Conservation (phyloP, 2,888 invertebrate species). For the Phymatocera aterrima region DNA sequence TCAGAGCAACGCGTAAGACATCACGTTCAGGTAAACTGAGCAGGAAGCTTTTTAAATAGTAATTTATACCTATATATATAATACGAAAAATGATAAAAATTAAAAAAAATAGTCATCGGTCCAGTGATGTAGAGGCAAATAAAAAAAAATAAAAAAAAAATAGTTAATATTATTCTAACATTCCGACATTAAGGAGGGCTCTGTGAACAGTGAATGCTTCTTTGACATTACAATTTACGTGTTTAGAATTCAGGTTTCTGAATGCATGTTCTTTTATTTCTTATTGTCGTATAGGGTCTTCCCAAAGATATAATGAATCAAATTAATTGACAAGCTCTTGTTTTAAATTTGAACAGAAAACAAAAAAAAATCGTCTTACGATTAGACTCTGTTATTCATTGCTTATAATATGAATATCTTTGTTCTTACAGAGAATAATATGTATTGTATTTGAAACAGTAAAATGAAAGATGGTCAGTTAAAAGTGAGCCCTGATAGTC, state of each 20-base stretch:
- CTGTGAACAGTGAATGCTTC: slow-evolving; percentile 63
- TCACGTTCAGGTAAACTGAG: slow-evolving; percentile 53
- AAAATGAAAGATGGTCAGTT: background rate
- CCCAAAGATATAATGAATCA: slow-evolving; percentile 61
- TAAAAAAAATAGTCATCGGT: slow-evolving; percentile 51
- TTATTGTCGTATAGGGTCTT: slow-evolving; percentile 70
- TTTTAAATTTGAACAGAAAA: too few species aligned
- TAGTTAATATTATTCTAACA: slow-evolving; percentile 64
- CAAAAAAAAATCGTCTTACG: too few species aligned
- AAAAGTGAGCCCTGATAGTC: background rate
- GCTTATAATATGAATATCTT: background rate
- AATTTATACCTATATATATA: too few species aligned
- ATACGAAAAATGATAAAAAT: too few species aligned
- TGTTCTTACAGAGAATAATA: background rate
- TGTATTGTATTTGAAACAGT: background rate
- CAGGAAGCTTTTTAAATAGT: slow-evolving; percentile 58
- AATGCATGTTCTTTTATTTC: slow-evolving; percentile 52
- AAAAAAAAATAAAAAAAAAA: slow-evolving; percentile 53
- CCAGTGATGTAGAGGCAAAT: slow-evolving; percentile 56
- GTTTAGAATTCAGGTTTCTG: slow-evolving; percentile 69
- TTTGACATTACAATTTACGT: slow-evolving; percentile 60
- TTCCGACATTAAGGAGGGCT: slow-evolving; percentile 63
- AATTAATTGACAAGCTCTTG: background rate
- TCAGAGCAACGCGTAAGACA: slow-evolving; percentile 58
- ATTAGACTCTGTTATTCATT: too few species aligned